These are phyloP conservation scores for Melanaphis sacchari DNA, from an alignment of 1,140 invertebrate genomes.

Conservation along the genomic window DNA sequence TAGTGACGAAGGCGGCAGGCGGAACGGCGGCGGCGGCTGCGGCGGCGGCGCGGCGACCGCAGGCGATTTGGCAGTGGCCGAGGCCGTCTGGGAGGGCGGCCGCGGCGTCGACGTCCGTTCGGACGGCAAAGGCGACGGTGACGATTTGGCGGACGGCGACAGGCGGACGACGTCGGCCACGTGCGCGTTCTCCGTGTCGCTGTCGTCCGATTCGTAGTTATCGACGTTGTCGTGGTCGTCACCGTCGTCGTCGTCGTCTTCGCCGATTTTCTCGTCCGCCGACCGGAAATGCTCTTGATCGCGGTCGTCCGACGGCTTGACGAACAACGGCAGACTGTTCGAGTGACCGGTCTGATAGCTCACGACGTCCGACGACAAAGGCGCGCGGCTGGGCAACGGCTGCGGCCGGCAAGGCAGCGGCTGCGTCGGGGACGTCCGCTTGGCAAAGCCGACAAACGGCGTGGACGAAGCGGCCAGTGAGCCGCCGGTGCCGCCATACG, in stretches of 20 bases:
- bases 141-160: neutral
- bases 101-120: neutral
- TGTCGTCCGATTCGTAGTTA: neutral
- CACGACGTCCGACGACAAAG: neutral
- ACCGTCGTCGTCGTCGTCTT: neutral
- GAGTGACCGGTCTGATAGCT: neutral
- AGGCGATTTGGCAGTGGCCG: neutral
- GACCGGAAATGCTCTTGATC: too few relatives aligned
- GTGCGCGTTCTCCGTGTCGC: neutral
- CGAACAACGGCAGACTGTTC: too few relatives aligned
- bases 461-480: neutral
- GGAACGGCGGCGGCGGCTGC: neutral
- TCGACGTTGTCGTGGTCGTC: slow-evolving; percentile 11
- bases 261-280: neutral
- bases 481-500: neutral
- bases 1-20: neutral
- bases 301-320: neutral
- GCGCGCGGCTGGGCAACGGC: slow-evolving; percentile 58
- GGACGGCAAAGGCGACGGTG: too few relatives aligned
- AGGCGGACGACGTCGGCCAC: neutral
- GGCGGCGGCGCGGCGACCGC: neutral
- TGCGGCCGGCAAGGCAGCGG: too few relatives aligned
- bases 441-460: neutral
- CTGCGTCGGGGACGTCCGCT: neutral
- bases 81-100: neutral